Percentiles rank a stretch among this genome's conserved stretches.
Evolutionary conservation across 2,797 vertebrate genomes (phyloP).

Genomic region (Orientallactaga sibirica): DNA sequence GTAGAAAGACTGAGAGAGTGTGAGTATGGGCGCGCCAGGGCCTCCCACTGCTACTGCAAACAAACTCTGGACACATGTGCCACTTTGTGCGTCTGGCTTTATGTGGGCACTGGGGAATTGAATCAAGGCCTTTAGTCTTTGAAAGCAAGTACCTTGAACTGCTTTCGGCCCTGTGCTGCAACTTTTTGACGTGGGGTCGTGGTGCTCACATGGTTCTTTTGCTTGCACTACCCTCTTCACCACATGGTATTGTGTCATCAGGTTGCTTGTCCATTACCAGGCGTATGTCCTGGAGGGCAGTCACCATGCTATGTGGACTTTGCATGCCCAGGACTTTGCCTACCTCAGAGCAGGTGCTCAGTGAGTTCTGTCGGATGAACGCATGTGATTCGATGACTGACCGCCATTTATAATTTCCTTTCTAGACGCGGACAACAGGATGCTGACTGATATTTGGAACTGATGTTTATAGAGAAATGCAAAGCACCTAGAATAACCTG

Average conservation of each 20-base stretch:
- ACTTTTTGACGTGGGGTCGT: background rate
- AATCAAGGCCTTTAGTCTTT: too few species aligned
- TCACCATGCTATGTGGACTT: background rate
- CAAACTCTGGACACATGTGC: too few species aligned
- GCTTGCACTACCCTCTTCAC: background rate
- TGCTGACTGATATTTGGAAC: background rate
- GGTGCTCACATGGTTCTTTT: background rate
- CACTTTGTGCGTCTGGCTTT: too few species aligned
- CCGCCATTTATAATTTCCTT: slow-evolving; percentile 2
- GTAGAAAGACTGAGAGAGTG: too few species aligned
- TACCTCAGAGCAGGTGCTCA: background rate
- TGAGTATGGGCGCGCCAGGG: too few species aligned
- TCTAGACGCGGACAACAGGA: background rate
- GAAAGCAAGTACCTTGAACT: too few species aligned
- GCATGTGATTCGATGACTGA: background rate
- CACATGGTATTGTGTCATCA: background rate
- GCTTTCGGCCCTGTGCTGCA: background rate
- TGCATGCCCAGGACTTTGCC: background rate
- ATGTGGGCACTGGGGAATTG: too few species aligned
- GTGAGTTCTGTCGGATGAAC: background rate
- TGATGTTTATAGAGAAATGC: background rate
- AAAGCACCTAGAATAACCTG: background rate
- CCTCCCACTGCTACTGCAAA: too few species aligned
- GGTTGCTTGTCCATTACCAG: background rate
- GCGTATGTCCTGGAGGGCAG: background rate